Conservation (phyloP, 2,113 vertebrate genomes). For the Monarcha castaneiventris region DNA sequence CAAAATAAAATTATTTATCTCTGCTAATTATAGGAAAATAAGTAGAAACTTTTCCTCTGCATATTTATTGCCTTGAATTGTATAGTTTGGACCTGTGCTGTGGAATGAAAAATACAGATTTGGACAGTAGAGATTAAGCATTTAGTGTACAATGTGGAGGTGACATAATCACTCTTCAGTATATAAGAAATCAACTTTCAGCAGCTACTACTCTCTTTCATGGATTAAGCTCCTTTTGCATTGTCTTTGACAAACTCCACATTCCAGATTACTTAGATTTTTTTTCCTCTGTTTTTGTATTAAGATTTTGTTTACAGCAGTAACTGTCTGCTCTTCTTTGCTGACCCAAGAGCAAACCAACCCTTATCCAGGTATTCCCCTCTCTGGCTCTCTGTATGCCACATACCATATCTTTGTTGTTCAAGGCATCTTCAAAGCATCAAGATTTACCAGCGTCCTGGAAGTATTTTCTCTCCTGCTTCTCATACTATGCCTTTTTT, state of each 20-base stretch:
- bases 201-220: background rate
- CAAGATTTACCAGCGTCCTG: background rate
- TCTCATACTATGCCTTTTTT: accelerated
- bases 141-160: background rate
- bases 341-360: background rate
- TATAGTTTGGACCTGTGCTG: background rate
- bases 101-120: background rate
- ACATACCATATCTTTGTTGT: background rate
- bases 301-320: background rate
- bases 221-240: background rate
- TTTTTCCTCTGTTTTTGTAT: background rate
- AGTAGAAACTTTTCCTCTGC: background rate
- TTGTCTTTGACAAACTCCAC: background rate
- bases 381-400: background rate
- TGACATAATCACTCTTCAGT: background rate
- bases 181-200: background rate
- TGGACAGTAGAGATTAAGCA: background rate
- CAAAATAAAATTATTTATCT: background rate
- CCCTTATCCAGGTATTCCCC: background rate
- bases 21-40: background rate
- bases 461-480: background rate
- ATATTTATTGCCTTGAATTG: background rate
- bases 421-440: background rate
- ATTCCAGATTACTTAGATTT: background rate
- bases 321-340: background rate